Base-by-base conservation (phyloP, 2,113 vertebrate genomes). In the Seriola dumerili region DNA sequence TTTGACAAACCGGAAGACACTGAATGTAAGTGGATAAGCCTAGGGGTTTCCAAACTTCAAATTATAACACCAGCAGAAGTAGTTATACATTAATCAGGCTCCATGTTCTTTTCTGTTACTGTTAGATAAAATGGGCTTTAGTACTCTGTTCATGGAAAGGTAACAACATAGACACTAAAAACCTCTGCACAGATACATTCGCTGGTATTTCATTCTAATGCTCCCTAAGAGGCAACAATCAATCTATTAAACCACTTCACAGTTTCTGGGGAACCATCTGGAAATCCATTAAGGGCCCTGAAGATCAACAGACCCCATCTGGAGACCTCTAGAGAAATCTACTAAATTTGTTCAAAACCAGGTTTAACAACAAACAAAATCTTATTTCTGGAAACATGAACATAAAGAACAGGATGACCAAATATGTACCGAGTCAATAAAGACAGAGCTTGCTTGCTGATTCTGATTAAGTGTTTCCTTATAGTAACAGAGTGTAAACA, bases 161-260 rank as follows among this genome's bases (percentile, higher is more conserved):
- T 48, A 40, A 79, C 10, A 61, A 1, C 3, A 29, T 29, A 29
- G 29, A 29, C 29, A 29, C 29, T 29, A 29, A 29, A 2, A 72
- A 72, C 52, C 32, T 50, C 42, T 21, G 40, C 36, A 36, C 62
- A 16, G 42, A 40, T 12, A 21, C 32, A n/a, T 10, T 42, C 13
- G 40, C 50, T 4, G 19, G 36, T 57, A 55, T 8, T 72, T 21
- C 19, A 34, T 54, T 50, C 8, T 40, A 21, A 74, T 55, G 64
- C 14, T 2, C 16, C 14, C 12, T 54, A 78, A 68, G 23, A 50
- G 19, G 38, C 25, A 25, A 34, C 16, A 42, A 44, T 66, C 61
- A 42, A 58, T 32, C 40, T 23, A 36, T 62, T 64, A 29, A 59
- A 78, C 32, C 54, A 59, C 61, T 52, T 71, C 58, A 58, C 29